phyloP scores from a whole-genome alignment of 2,113 vertebrate genomes.

The Pithys albifrons region DNA sequence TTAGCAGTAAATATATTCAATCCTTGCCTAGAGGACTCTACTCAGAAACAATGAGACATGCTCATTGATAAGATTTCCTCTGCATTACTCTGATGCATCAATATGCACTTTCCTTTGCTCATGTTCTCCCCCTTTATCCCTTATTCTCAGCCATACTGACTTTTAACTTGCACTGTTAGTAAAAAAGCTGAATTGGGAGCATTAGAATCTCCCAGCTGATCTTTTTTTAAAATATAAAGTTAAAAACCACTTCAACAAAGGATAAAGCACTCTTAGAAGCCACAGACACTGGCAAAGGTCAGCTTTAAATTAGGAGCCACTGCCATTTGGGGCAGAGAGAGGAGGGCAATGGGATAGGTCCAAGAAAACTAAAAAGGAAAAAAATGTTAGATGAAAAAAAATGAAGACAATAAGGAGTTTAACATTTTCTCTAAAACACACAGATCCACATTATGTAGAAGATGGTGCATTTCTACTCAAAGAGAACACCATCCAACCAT shows the following conservation, averaged over 20 bases:
- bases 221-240: conserved; percentile 63
- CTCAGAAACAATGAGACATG: not conserved
- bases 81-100: conserved; percentile 2
- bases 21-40: not conserved
- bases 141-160: conserved; percentile 54
- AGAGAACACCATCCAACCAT: not conserved
- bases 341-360: not conserved
- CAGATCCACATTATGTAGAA: not conserved
- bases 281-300: conserved; percentile 43
- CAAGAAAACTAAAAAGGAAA: conserved; percentile 6
- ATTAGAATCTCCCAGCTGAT: conserved; percentile 62
- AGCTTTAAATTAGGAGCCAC: conserved; percentile 61
- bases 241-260: conserved; percentile 50
- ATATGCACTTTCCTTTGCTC: conserved; percentile 36
- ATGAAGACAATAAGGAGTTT: not conserved
- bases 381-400: not conserved
- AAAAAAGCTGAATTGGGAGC: conserved; percentile 56
- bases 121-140: not conserved
- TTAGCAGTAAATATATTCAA: conserved; percentile 6
- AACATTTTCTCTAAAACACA: not conserved
- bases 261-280: conserved; percentile 40
- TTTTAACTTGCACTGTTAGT: conserved; percentile 55
- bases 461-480: not conserved
- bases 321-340: not conserved
- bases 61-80: not conserved